Conservation (phyloP, 1,140 invertebrate species). For the Oedothorax gibbosus region DNA sequence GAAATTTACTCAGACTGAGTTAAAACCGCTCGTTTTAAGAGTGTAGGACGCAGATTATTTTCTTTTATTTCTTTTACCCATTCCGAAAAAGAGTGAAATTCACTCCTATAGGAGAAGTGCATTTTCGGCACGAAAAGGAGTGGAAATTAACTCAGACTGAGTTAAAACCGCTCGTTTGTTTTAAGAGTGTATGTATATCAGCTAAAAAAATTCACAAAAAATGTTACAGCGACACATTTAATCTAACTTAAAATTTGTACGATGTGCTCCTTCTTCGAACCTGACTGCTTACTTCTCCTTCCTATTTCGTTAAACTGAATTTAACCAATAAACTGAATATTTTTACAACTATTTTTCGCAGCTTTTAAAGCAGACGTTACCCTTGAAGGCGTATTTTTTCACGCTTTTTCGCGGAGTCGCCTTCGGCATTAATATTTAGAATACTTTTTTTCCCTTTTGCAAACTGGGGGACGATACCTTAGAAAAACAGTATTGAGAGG, state of each 20-base stretch:
- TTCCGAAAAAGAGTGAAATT: too few species aligned
- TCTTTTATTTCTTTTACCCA: too few species aligned
- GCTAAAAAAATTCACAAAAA: too few species aligned
- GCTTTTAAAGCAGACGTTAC: conserved; percentile 27
- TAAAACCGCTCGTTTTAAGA: too few species aligned
- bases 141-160: too few species aligned
- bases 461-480: not conserved
- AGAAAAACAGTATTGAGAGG: conserved; percentile 6
- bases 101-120: too few species aligned
- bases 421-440: conserved; percentile 43
- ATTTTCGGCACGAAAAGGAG: too few species aligned
- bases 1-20: too few species aligned
- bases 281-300: conserved; percentile 23
- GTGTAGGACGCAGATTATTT: too few species aligned
- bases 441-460: conserved; percentile 25
- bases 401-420: conserved; percentile 4
- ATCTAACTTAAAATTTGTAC: not conserved
- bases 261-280: conserved; percentile 7
- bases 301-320: conserved; percentile 7
- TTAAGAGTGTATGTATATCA: too few species aligned
- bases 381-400: conserved; percentile 34
- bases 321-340: conserved; percentile 20
- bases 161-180: too few species aligned
- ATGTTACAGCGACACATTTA: too few species aligned
- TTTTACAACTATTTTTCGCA: conserved; percentile 51